Evolutionary conservation across 2,888 invertebrate genomes (phyloP).

Genomic region (Papilio gigon): DNA sequence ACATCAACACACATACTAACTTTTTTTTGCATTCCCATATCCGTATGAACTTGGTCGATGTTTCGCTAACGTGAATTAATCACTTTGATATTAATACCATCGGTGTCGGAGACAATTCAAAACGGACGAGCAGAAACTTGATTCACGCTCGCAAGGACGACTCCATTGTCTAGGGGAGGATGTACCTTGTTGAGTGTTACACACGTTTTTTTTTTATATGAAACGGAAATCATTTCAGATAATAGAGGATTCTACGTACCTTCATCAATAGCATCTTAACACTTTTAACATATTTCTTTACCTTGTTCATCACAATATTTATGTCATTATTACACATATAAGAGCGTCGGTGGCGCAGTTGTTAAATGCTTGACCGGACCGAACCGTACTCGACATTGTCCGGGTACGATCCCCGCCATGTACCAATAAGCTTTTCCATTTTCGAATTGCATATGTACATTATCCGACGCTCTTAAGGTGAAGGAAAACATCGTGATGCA

Average conservation of each 20-base stretch:
- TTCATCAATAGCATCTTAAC: constrained; percentile 9
- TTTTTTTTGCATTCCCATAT: no score
- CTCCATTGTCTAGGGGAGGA: constrained; percentile 57
- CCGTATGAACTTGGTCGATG: neutral
- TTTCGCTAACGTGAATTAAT: neutral
- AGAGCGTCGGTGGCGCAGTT: no score
- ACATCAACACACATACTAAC: neutral
- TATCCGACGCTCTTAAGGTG: no score
- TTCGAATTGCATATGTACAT: no score
- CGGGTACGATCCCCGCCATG: no score
- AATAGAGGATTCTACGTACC: constrained; percentile 39
- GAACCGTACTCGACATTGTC: no score
- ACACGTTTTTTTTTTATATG: constrained; percentile 46
- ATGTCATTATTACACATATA: no score
- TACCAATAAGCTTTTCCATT: no score
- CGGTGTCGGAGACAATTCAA: constrained; percentile 14
- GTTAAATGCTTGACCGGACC: no score
- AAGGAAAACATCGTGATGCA: no score
- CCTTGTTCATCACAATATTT: no score
- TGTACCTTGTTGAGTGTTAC: constrained; percentile 52
- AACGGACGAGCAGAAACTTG: constrained; percentile 49
- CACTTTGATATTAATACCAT: neutral
- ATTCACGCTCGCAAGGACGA: constrained; percentile 54
- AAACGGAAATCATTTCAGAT: constrained; percentile 32
- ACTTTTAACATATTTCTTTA: no score